These are phyloP conservation scores for Eleutherodactylus coqui DNA, from an alignment of 2,797 vertebrate species.

Conservation along the genomic window DNA sequence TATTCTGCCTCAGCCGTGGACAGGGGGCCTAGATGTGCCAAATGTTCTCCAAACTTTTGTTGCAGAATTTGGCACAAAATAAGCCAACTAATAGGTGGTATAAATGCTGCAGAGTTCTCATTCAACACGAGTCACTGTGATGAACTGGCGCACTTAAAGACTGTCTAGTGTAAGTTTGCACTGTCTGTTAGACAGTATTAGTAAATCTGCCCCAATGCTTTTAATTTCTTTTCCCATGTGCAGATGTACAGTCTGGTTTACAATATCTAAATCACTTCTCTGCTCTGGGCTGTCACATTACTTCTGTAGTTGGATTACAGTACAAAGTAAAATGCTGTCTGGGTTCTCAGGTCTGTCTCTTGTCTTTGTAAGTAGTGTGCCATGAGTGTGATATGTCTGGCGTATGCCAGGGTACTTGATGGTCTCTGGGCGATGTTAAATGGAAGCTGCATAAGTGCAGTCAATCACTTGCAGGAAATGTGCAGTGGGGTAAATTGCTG, in stretches of 20 bases:
- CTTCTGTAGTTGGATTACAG: neutral
- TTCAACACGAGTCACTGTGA: no score
- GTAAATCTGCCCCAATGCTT: no score
- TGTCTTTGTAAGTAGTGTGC: slow-evolving; percentile 29
- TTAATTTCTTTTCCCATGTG: neutral
- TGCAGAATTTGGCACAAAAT: no score
- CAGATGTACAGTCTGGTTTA: neutral
- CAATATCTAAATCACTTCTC: neutral
- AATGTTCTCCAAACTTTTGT: no score
- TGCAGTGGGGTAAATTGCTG: neutral
- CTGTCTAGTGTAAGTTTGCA: no score
- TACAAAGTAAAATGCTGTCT: neutral
- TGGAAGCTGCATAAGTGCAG: slow-evolving; percentile 18
- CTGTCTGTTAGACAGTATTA: no score
- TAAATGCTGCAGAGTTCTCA: no score
- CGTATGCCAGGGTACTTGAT: neutral
- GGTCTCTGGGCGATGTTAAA: slow-evolving; percentile 35
- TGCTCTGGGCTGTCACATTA: neutral
- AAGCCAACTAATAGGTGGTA: no score
- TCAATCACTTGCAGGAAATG: slow-evolving; percentile 36
- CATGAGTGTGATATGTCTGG: neutral
- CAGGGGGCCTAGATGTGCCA: no score
- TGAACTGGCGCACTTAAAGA: no score
- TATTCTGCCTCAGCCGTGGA: no score
- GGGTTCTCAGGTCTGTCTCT: slow-evolving; percentile 41